These are phyloP conservation scores for Ptychodera flava DNA, from an alignment of 35 echinoderm and acorn worm genomes.

Conservation along the genomic window DNA sequence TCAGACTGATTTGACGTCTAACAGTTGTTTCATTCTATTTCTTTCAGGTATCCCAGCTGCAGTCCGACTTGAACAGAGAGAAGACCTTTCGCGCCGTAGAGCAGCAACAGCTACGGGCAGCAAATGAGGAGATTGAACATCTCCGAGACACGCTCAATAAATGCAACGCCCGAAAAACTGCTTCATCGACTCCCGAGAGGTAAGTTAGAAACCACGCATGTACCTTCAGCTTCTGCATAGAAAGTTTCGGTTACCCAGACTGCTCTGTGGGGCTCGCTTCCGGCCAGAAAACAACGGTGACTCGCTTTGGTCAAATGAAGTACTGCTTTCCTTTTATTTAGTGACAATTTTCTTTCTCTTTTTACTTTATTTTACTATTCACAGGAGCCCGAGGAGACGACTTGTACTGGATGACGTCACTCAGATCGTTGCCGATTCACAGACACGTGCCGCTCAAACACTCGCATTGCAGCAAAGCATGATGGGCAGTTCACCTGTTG, in stretches of 20 bases:
- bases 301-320: no score
- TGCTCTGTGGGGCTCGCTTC: no score
- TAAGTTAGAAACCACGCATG: background rate
- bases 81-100: background rate
- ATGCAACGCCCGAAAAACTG: background rate
- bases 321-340: background rate
- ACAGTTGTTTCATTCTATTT: no score
- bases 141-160: background rate
- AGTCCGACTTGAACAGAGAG: background rate
- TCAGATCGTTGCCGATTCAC: background rate
- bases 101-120: background rate
- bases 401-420: background rate
- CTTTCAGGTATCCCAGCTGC: background rate
- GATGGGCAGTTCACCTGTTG: background rate
- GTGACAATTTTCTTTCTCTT: background rate
- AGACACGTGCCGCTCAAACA: background rate
- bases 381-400: background rate
- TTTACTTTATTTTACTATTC: no score
- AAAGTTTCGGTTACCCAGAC: no score
- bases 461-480: background rate
- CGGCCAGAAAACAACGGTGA: no score
- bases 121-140: background rate
- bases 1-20: no score
- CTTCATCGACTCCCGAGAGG: background rate
- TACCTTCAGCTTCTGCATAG: background rate